A percentile compares a stretch with the other conserved stretches of the same genome.
Conservation (phyloP, 2,888 invertebrate species). For the Junonia oenone region DNA sequence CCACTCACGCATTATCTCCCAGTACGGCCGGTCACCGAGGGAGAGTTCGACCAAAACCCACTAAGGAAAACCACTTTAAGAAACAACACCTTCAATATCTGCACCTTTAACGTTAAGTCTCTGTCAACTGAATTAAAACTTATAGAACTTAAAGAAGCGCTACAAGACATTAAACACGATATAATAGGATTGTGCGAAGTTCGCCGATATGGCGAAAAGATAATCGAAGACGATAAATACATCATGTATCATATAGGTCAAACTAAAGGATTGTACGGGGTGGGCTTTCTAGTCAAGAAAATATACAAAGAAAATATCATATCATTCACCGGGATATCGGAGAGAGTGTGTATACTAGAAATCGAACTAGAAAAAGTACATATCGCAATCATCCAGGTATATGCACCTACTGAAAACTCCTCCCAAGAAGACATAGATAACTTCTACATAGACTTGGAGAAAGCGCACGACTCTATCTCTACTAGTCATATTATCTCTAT, state of each 20-base stretch:
- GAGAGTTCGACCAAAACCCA: constrained; percentile 30
- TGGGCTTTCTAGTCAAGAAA: constrained; percentile 30
- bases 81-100: constrained; percentile 18
- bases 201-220: constrained; percentile 26
- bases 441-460: constrained; percentile 22
- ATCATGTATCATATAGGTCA: constrained; percentile 28
- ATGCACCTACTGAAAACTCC: constrained; percentile 29
- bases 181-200: constrained; percentile 26
- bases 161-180: constrained; percentile 26
- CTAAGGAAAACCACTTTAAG: constrained; percentile 23
- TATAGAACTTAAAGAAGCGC: constrained; percentile 23
- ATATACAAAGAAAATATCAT: constrained; percentile 28
- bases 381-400: constrained; percentile 26
- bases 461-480: constrained; percentile 19
- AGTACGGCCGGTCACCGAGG: constrained; percentile 32
- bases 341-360: constrained; percentile 31
- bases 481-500: constrained; percentile 22
- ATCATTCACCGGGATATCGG: constrained; percentile 30
- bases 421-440: constrained; percentile 28
- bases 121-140: constrained; percentile 19
- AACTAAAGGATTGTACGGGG: constrained; percentile 30
- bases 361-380: constrained; percentile 23
- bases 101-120: constrained; percentile 22
- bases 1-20: constrained; percentile 22
- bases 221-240: constrained; percentile 26